A percentile compares a stretch with the other conserved stretches of the same genome.
phyloP scores from a whole-genome alignment of 1,140 invertebrate species.

The Pentalonia nigronervosa region DNA sequence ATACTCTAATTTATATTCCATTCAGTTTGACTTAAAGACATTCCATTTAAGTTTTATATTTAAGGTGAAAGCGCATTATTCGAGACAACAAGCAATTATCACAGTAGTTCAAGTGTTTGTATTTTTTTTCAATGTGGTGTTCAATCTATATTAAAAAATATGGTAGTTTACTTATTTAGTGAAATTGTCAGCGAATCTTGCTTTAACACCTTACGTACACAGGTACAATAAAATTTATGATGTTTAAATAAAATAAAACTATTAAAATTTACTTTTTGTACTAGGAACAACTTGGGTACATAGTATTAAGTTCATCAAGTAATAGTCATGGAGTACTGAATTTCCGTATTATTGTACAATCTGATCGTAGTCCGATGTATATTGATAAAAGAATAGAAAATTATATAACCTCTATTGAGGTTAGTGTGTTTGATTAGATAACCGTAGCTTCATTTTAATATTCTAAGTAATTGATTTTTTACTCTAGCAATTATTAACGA shows the following conservation, averaged over 20 bases:
- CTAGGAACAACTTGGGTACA: slow-evolving; percentile 90
- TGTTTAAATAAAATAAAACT: background rate
- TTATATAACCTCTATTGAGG: slow-evolving; percentile 82
- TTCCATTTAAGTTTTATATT: background rate
- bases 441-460: background rate
- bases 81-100: slow-evolving; percentile 78
- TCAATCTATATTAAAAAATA: slow-evolving; percentile 81
- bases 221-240: slow-evolving; percentile 66
- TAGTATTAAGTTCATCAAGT: slow-evolving; percentile 88
- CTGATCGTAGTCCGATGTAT: slow-evolving; percentile 81
- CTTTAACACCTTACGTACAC: slow-evolving; percentile 87
- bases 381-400: slow-evolving; percentile 87
- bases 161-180: slow-evolving; percentile 83
- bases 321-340: slow-evolving; percentile 85
- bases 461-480: background rate
- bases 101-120: slow-evolving; percentile 86
- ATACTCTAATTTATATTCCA: background rate
- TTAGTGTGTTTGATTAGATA: slow-evolving; percentile 64
- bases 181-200: slow-evolving; percentile 92
- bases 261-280: slow-evolving; percentile 58
- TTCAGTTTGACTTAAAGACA: background rate
- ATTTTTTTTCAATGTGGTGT: slow-evolving; percentile 88
- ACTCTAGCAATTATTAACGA: slow-evolving; percentile 73
- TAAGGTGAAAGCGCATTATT: slow-evolving; percentile 63
- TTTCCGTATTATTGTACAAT: slow-evolving; percentile 88